These are phyloP conservation scores for Bubo blakistoni DNA, from an alignment of 2,113 vertebrate species.

Conservation along the genomic window DNA sequence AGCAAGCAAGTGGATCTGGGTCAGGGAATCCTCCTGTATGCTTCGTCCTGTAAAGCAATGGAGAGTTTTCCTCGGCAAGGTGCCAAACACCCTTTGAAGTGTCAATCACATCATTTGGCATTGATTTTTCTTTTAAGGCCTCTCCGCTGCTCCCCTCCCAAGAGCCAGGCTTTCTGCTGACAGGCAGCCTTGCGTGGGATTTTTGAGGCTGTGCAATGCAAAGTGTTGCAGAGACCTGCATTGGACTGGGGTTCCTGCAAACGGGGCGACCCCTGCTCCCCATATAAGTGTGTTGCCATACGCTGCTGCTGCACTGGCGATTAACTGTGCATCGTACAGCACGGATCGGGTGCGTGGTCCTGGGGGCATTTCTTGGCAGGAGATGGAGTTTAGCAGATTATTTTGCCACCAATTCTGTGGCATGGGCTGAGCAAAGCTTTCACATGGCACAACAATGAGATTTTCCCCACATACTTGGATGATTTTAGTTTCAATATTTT, in stretches of 20 bases:
- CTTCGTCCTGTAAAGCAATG: neutral
- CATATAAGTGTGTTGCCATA: accelerated
- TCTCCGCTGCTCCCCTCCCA: neutral
- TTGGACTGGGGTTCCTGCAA: neutral
- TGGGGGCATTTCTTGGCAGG: neutral
- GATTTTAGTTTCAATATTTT: neutral
- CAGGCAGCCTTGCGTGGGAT: neutral
- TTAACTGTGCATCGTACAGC: neutral
- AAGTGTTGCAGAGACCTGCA: neutral
- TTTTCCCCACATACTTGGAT: neutral
- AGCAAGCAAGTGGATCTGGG: neutral
- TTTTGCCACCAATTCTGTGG: neutral
- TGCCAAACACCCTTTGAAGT: constrained; percentile 8
- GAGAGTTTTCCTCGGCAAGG: neutral
- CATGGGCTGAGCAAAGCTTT: neutral
- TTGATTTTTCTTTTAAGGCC: neutral
- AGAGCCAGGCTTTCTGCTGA: neutral
- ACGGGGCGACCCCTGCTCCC: neutral
- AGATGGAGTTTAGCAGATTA: neutral
- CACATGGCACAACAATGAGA: accelerated
- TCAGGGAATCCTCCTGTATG: neutral
- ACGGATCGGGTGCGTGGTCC: neutral
- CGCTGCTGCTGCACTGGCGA: neutral
- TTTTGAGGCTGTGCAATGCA: neutral
- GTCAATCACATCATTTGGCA: neutral